These are phyloP conservation scores for Melanaphis sacchari DNA, from an alignment of 1,140 invertebrate species.

Conservation along the genomic window DNA sequence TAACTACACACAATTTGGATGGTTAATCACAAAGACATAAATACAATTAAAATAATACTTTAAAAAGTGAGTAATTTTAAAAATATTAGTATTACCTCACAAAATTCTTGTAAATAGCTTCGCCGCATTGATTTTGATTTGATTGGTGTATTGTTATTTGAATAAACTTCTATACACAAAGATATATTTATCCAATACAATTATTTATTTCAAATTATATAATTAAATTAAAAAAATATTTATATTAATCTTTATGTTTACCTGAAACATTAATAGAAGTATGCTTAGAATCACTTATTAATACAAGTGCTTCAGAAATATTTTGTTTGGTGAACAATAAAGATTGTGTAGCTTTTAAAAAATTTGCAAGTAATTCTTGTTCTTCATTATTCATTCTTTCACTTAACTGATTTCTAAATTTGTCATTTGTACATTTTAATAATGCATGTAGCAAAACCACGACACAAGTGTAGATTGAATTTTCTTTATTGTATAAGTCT, in stretches of 20 bases:
- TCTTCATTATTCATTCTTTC: slow-evolving; percentile 40
- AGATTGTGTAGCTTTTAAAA: slow-evolving; percentile 13
- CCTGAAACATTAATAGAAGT: not conserved
- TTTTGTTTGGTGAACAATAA: slow-evolving; percentile 35
- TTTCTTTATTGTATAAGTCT: slow-evolving; percentile 12
- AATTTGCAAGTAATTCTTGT: slow-evolving; percentile 38
- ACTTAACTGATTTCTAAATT: slow-evolving; percentile 48
- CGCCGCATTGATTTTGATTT: slow-evolving; percentile 29
- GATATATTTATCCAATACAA: not conserved
- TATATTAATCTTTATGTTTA: not conserved
- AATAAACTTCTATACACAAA: slow-evolving; percentile 27
- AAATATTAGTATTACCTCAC: slow-evolving; percentile 21
- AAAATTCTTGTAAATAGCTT: slow-evolving; percentile 52
- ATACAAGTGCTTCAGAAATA: slow-evolving; percentile 37
- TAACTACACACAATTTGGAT: not conserved
- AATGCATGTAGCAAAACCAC: slow-evolving; percentile 36
- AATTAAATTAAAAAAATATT: not conserved
- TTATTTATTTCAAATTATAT: not conserved
- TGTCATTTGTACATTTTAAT: slow-evolving; percentile 41
- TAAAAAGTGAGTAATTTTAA: not conserved
- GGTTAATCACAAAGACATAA: not conserved
- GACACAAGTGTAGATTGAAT: slow-evolving; percentile 24
- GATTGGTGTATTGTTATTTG: slow-evolving; percentile 30
- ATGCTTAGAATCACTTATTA: not conserved
- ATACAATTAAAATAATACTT: not conserved